Base-by-base conservation (phyloP, 1,140 invertebrate genomes). In the Ceratosolen solmsi region DNA sequence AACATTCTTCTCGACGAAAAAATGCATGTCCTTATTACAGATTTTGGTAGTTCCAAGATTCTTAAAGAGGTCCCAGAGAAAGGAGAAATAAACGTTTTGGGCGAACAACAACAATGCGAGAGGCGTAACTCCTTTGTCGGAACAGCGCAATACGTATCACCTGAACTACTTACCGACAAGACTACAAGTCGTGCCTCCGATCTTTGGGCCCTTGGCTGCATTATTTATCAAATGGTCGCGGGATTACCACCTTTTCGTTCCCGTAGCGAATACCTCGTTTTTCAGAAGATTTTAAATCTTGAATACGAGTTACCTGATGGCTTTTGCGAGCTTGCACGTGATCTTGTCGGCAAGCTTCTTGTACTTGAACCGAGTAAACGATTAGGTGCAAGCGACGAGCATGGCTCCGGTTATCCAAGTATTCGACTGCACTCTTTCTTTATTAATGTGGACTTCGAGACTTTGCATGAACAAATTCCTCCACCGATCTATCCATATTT, bases 131-230 rank as follows among this genome's bases (percentile, higher is more conserved):
- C 98, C 88, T 99, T 99, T 92, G 98, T 99, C 8, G 98, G 99
- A n/a, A 99, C 99, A 22, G 98, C 99, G 0, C 98, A 99, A 89
- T 99, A 99, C 92, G 98, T 99, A 0, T 98, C 98, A 65, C 99
- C 99, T 9, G 99, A 99, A 91, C 93, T 99, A 22, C 91, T 99
- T 4, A 95, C 95, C 46, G 95, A 97, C 87, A 95, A 96, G 85
- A 94, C 93, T 1, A 95, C 96, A 33, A 95, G 95, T 30, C 94
- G 93, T 82, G 95, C 97, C 25, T 96, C 96, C 9, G 99, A 99
- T 92, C 92, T 99, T n/a, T 99, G 99, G 99, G 98, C 98, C 0
- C 92, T 99, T 41, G 99, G 98, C 8, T 99, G 98, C 90, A 98
- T 99, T 80, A 92, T 99, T 63, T 99, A 98, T 91, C 98, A 99